Evolutionary conservation across 2,113 vertebrate species (phyloP), one percentile per base, ranked within the genome.

Genomic region (Oxyruncus cristatus): DNA sequence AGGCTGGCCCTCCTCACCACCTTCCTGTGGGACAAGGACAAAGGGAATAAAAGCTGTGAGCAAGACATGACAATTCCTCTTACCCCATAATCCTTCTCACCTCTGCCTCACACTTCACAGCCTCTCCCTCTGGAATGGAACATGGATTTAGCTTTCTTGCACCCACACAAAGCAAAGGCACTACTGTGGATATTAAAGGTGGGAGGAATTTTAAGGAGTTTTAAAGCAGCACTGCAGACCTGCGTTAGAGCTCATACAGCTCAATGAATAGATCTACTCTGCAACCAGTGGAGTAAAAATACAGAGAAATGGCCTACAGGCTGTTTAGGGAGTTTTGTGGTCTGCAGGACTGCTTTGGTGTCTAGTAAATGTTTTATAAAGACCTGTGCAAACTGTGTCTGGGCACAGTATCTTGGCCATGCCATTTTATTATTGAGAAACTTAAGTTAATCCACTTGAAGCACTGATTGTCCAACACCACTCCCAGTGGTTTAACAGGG

Each of bases 1-100:
- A 99, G 97, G 97, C 99, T 99, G 86, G 99, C 99, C 89, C 99
- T 98, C 92, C 99, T 98, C 67, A 99, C 99, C 93, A 99, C 99
- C 97, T 99, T 99, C 75, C 99, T 99, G 95, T 9, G 46, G 89
- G 83, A 90, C 90, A 96, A 61, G 84, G 61, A 77, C 15, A 91
- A 65, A 66, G 44, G 68, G 1, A 77, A 91, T 12, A 12, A 6
- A 39, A 62, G 80, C 75, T 18, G 53, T 59, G 59, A 94, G 77
- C 88, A 68, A 46, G 30, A 83, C 44, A 6, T 3, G 21, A 50
- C 61, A 47, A 61, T 63, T 62, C 83, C 70, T 85, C 77, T 67
- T 63, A 73, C 75, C 44, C 50, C 61, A 49, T 3, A 70, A 65
- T 35, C 65, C 47, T 37, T 59, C 62, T 75, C 85, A 62, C 55